Percentiles rank a stretch among this genome's conserved stretches.
Evolutionary conservation across 2,113 vertebrate genomes (phyloP).

Genomic region (Marmota monax): DNA sequence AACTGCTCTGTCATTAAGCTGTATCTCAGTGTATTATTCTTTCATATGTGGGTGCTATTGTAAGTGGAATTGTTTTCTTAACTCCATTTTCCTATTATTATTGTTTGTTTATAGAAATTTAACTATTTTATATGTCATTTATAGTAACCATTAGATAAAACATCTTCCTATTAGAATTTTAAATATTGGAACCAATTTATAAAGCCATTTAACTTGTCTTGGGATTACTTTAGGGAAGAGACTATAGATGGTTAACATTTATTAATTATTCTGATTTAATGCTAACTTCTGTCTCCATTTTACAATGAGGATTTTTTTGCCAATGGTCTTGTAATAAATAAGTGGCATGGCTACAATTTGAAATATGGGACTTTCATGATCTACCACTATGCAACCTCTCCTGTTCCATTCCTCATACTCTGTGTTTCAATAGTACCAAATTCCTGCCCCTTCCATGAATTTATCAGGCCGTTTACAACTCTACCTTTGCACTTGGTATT

Average conservation of each 20-base stretch:
- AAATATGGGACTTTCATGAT: background rate
- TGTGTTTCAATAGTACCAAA: background rate
- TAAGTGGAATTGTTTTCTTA: conserved; percentile 10
- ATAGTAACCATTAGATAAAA: conserved; percentile 43
- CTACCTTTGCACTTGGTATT: background rate
- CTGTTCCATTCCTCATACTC: background rate
- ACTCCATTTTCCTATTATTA: background rate
- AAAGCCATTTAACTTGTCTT: background rate
- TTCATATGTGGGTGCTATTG: background rate
- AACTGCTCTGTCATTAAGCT: background rate
- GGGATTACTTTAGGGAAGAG: conserved; percentile 25
- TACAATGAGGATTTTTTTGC: background rate
- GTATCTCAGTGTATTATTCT: background rate
- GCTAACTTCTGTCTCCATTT: background rate
- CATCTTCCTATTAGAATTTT: background rate
- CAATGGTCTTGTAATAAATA: background rate
- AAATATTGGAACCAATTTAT: background rate
- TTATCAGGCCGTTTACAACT: background rate
- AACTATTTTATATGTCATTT: conserved; percentile 16
- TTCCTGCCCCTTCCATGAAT: background rate
- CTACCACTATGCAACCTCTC: background rate
- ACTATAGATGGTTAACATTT: background rate
- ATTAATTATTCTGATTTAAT: conserved; percentile 34
- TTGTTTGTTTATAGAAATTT: background rate
- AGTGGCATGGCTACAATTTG: background rate